A percentile compares a stretch with the other conserved stretches of the same genome.
Evolutionary conservation across 2,888 invertebrate species (phyloP).

Genomic region (Diploptera punctata): DNA sequence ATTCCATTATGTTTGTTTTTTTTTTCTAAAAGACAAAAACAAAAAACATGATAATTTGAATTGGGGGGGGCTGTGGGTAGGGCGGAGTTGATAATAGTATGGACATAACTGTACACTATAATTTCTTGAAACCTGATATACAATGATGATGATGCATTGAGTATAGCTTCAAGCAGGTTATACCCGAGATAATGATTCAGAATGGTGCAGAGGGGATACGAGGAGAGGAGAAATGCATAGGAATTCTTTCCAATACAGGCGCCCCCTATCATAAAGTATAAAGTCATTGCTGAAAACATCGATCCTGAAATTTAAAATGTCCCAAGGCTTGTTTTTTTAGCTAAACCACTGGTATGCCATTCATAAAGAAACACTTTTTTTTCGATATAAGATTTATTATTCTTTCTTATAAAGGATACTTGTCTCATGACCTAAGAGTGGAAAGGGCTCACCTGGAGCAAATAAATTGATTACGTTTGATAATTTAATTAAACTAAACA

Average conservation of each 20-base stretch:
- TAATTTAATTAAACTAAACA: too few relatives aligned
- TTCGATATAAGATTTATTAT: too few relatives aligned
- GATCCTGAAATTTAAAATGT: not conserved
- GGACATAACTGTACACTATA: conserved; percentile 8
- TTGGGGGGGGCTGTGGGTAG: conserved; percentile 7
- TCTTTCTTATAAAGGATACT: too few relatives aligned
- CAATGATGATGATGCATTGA: conserved; percentile 24
- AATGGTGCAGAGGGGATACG: not conserved
- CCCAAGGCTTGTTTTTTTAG: not conserved
- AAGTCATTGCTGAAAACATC: conserved; percentile 1
- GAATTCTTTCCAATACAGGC: conserved; percentile 22
- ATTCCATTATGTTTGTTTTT: conserved; percentile 27
- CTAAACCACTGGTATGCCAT: not conserved
- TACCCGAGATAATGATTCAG: conserved; percentile 18
- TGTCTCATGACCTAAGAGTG: too few relatives aligned
- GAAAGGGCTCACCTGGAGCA: too few relatives aligned
- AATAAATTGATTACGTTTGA: too few relatives aligned
- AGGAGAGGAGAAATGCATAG: conserved; percentile 24
- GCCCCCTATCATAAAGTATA: conserved; percentile 15
- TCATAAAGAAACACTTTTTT: not conserved
- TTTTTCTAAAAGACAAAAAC: not conserved
- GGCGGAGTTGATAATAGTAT: conserved; percentile 14
- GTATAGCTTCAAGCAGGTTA: conserved; percentile 12
- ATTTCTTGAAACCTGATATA: conserved; percentile 30
- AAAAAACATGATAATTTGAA: conserved; percentile 22